These are phyloP conservation scores for Agrotis puta DNA, from an alignment of 2,888 invertebrate species.

Conservation along the genomic window DNA sequence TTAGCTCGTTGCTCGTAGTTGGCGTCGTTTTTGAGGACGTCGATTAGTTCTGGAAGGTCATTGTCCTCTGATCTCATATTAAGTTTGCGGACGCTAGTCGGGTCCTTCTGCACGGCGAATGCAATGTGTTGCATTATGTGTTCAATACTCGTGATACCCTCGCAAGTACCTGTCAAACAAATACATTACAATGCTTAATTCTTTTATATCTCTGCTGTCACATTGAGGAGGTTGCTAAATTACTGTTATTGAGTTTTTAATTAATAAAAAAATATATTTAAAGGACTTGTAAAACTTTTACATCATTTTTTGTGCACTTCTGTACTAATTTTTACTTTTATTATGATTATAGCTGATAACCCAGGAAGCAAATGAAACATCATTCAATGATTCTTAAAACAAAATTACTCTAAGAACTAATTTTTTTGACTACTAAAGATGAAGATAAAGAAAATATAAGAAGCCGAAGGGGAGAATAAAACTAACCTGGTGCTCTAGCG, in stretches of 20 bases:
- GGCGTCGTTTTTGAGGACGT: conserved; percentile 87
- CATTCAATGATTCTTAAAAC: neutral
- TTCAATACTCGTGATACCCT: conserved; percentile 92
- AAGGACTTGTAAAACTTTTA: neutral
- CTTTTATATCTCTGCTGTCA: too few species aligned
- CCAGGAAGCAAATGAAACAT: too few species aligned
- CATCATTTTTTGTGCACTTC: too few species aligned
- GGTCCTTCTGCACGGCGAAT: conserved; percentile 89
- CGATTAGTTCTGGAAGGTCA: conserved; percentile 89
- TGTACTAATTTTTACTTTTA: too few species aligned
- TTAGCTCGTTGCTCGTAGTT: conserved; percentile 89
- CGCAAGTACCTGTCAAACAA: conserved; percentile 85
- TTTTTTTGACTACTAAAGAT: neutral
- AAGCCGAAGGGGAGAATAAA: neutral
- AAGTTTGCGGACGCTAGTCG: conserved; percentile 89
- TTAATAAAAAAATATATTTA: neutral
- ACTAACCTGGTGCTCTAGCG: conserved; percentile 92
- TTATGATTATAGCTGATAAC: too few species aligned
- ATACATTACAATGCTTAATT: too few species aligned
- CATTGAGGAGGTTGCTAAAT: neutral
- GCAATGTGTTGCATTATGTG: conserved; percentile 94
- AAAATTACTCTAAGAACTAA: neutral
- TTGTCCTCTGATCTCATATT: conserved; percentile 89
- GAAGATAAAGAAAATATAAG: neutral
- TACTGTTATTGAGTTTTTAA: neutral